Percentiles rank a stretch among this genome's conserved stretches.
These are phyloP conservation scores for Nemotelus pantherinus DNA, from an alignment of 2,888 invertebrate species.

Conservation along the genomic window DNA sequence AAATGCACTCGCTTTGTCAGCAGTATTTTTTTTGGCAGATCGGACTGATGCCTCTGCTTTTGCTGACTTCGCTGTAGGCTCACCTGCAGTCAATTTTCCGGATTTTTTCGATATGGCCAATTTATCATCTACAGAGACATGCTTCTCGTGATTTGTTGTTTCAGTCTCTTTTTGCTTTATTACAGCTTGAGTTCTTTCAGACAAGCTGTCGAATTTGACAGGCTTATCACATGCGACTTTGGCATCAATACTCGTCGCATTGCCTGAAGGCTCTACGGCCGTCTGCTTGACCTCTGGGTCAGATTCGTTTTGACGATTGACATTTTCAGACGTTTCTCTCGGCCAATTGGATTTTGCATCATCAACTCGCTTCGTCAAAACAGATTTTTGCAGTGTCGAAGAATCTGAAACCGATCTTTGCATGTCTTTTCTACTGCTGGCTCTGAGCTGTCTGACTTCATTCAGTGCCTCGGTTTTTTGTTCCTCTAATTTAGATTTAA, in stretches of 20 bases:
- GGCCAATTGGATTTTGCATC: not conserved
- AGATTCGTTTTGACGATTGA: conserved; percentile 4
- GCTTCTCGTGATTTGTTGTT: not conserved
- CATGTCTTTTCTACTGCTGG: conserved; percentile 10
- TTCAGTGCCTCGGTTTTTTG: conserved; percentile 53
- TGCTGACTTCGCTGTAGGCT: conserved; percentile 17
- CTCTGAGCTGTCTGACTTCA: conserved; percentile 48
- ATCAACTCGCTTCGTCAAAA: not conserved
- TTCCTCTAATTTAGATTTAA: conserved; percentile 51
- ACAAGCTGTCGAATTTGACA: conserved; percentile 41
- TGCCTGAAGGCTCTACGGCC: conserved; percentile 3
- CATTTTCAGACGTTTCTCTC: conserved; percentile 22
- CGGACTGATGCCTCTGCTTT: conserved; percentile 46
- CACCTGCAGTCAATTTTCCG: conserved; percentile 42
- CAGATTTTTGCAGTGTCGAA: conserved; percentile 43
- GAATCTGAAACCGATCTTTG: conserved; percentile 53
- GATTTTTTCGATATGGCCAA: conserved; percentile 50
- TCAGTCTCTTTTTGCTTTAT: conserved; percentile 21
- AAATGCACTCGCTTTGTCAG: conserved; percentile 51
- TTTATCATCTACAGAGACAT: conserved; percentile 36
- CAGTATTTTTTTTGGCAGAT: conserved; percentile 32
- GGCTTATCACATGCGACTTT: conserved; percentile 46
- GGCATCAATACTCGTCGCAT: not conserved
- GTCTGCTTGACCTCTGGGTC: conserved; percentile 13
- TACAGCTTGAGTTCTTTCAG: not conserved